These are phyloP conservation scores for Ctenopoma multispine DNA, from an alignment of 2,797 vertebrate genomes.

Conservation along the genomic window DNA sequence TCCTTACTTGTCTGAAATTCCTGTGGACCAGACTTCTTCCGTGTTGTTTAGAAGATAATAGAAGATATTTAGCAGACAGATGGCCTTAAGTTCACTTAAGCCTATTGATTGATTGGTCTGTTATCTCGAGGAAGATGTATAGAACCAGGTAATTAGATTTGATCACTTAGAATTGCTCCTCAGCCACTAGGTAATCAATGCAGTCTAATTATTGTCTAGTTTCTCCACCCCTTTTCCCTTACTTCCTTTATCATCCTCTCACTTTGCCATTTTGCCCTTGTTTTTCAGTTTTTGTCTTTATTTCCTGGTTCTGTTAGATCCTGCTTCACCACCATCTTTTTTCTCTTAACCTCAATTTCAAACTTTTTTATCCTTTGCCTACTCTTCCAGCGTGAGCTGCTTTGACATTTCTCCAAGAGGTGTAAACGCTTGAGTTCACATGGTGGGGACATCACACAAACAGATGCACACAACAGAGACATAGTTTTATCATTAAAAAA, in stretches of 20 bases:
- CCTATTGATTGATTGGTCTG: conserved; percentile 74
- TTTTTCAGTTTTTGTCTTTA: conserved; percentile 5
- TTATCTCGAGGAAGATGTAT: conserved; percentile 79
- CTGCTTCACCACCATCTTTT: background rate
- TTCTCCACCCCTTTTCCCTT: conserved; percentile 52
- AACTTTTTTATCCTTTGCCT: conserved; percentile 38
- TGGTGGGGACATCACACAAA: conserved; percentile 18
- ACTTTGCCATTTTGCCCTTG: conserved; percentile 11
- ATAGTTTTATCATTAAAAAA: conserved; percentile 39
- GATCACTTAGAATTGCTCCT: conserved; percentile 80
- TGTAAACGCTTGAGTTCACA: conserved; percentile 37
- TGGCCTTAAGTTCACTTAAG: conserved; percentile 80
- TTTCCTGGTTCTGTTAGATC: conserved; percentile 9
- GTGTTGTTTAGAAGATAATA: conserved; percentile 65
- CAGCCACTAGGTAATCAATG: conserved; percentile 78
- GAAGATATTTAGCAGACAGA: conserved; percentile 68
- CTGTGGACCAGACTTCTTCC: conserved; percentile 48
- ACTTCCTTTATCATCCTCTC: conserved; percentile 39
- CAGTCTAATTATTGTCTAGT: conserved; percentile 69
- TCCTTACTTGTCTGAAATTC: conserved; percentile 46
- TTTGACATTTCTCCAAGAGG: conserved; percentile 57
- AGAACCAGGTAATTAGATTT: conserved; percentile 81
- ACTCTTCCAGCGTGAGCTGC: conserved; percentile 32
- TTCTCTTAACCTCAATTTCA: conserved; percentile 28
- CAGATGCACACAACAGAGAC: conserved; percentile 19